Evolutionary conservation across 2,113 vertebrate genomes (phyloP), one percentile per base, ranked within the genome.

Genomic region (Notothenia rossii): DNA sequence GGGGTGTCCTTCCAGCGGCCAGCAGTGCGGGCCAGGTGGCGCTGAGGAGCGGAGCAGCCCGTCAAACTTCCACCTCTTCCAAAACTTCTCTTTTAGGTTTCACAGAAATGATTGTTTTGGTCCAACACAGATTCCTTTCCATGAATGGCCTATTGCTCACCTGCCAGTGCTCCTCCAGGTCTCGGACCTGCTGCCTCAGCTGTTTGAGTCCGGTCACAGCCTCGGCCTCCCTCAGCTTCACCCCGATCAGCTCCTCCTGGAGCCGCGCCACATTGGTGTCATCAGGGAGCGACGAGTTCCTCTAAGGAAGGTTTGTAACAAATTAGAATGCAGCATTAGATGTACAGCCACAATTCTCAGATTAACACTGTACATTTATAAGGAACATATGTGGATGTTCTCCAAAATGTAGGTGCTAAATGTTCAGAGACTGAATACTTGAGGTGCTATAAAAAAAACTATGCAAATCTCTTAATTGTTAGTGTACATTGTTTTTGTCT

Each of bases 81-180:
- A 20, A 18, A 61, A 43, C 59, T 43, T 54, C 20, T n/a, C n/a
- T 54, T 29, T 49, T 18, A 22, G 12, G 12, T 53, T 66, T 66
- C 48, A 43, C 17, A 43, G 33, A 69, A 7, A 15, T 33, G 20
- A 15, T 9, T 5, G 49, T 54, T 40, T 2, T 14, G 29, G 29
- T 29, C 29, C 29, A 29, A 29, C 29, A 29, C 29, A 29, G 29
- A 29, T 29, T 29, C 29, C 29, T 29, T 4, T 4, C 29, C 66
- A 22, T 5, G 36, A 40, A 7, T 8, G 36, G 36, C 7, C 36
- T 40, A 7, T 7, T 40, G 36, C 36, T 81, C 93, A 99, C 98
- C 97, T 99, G 98, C 98, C 98, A 99, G 92, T 99, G 98, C 7
- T 99, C 97, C 17, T 99, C 98, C 92, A 99, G 94, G 86, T 97